Percentiles rank a stretch among this genome's conserved stretches.
Conservation (phyloP, 2,797 vertebrate genomes). For the Chrosomus eos region DNA sequence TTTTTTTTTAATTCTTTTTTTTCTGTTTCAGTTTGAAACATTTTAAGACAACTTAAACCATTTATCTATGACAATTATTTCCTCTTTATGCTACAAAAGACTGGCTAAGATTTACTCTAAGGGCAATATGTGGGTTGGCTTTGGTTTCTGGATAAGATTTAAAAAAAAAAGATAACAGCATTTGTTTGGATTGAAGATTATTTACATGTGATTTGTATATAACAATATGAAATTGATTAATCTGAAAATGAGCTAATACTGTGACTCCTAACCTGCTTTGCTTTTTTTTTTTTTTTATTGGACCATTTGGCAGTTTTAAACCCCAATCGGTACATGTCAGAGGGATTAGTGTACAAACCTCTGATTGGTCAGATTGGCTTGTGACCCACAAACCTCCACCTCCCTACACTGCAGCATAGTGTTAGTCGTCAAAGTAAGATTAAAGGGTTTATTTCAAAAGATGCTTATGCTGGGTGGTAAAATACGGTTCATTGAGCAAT, state of each 20-base stretch:
- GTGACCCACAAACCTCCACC: slow-evolving; percentile 46
- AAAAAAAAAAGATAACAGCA: not conserved
- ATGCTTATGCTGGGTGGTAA: slow-evolving; percentile 50
- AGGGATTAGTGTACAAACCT: slow-evolving; percentile 8
- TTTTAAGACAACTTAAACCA: not conserved
- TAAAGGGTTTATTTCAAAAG: slow-evolving; percentile 37
- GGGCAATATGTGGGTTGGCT: not conserved
- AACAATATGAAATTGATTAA: slow-evolving; percentile 15
- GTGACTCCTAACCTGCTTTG: slow-evolving; percentile 29
- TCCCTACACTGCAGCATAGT: slow-evolving; percentile 35
- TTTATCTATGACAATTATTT: slow-evolving; percentile 16
- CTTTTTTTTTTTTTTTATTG: not conserved
- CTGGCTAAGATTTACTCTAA: not conserved
- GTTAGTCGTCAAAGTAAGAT: slow-evolving; percentile 18
- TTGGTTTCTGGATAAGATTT: slow-evolving; percentile 10
- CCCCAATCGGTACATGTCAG: not conserved
- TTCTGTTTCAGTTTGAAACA: not conserved
- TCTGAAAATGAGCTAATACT: slow-evolving; percentile 26
- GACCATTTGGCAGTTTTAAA: slow-evolving; percentile 7
- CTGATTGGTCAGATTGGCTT: slow-evolving; percentile 64
- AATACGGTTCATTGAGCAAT: slow-evolving; percentile 69
- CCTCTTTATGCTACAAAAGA: slow-evolving; percentile 10
- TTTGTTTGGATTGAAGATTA: slow-evolving; percentile 5
- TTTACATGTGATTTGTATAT: slow-evolving; percentile 11
- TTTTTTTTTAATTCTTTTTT: not conserved